Evolutionary conservation across 2,797 vertebrate genomes (phyloP).

Genomic region (Sebastes hopkinsi): DNA sequence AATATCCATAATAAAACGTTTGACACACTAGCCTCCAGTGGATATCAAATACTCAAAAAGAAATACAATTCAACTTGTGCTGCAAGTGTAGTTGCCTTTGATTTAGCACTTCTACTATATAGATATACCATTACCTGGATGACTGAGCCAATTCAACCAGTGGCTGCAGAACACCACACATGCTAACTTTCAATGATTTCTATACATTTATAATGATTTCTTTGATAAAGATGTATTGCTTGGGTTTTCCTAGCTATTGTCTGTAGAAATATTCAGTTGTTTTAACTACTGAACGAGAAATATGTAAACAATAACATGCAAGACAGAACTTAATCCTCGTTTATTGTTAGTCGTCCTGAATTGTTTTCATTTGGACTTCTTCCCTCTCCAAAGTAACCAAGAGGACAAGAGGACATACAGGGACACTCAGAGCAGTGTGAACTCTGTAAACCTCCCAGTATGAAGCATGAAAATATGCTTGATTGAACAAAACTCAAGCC

Average conservation of each 20-base stretch:
- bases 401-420: background rate
- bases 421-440: background rate
- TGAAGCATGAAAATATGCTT: background rate
- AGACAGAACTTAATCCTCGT: background rate
- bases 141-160: too few relatives aligned
- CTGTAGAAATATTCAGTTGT: background rate
- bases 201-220: background rate
- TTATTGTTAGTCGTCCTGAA: background rate
- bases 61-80: background rate
- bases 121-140: background rate
- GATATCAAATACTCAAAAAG: background rate
- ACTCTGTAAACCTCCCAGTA: background rate
- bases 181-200: background rate
- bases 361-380: background rate
- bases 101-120: background rate
- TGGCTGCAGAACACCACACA: background rate
- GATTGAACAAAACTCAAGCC: background rate
- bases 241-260: background rate
- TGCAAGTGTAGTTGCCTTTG: background rate
- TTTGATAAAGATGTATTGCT: background rate
- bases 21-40: background rate
- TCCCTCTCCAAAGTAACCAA: background rate
- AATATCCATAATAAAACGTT: background rate
- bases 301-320: background rate
- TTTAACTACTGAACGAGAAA: background rate